Evolutionary conservation across 2,888 invertebrate species (phyloP), one percentile per base, ranked within the genome.

Genomic region (Orthonevra nobilis): DNA sequence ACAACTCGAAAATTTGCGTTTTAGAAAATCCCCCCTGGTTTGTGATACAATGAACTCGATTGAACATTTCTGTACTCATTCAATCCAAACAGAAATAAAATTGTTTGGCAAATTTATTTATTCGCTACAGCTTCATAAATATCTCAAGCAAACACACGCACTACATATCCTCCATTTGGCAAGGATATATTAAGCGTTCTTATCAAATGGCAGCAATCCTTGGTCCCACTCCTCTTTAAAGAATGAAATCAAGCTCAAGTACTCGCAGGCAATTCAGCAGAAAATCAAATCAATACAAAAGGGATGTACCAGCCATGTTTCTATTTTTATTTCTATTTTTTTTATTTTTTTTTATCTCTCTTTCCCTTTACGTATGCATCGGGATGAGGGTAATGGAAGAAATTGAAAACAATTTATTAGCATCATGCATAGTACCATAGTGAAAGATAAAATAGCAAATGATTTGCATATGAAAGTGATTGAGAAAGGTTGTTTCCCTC

Each of bases 401-500:
- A 52, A 52, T 40, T 20, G 50, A 34, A 52, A 79, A 79, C 66
- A 79, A 79, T 79, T 79, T 79, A 79, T 79, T 79, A 79, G 79
- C 66, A 73, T 73, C 79, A 73, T 79, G 60, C 66, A 73, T 61
- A 73, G 60, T 44, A 64, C 54, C 63, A 48, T 46, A 72, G 72
- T 66, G 60, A 72, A 72, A 77, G 77, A 77, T 77, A 77, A 79
- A 79, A 79, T 73, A 79, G 79, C 79, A 79, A 79, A 79, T 73
- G 38, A 79, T 79, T 79, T 79, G 79, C 79, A 79, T 79, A 79
- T 79, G 79, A 79, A 79, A 79, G 79, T 79, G 79, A 79, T 79
- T 79, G 79, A 79, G 73, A 79, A 79, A 79, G 79, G 73, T 73
- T 79, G 66, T 73, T 56, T 77, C 73, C 73, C 73, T 48, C 46